Evolutionary conservation across 2,888 invertebrate species (phyloP).

Genomic region (Eustalomyia histrio): DNA sequence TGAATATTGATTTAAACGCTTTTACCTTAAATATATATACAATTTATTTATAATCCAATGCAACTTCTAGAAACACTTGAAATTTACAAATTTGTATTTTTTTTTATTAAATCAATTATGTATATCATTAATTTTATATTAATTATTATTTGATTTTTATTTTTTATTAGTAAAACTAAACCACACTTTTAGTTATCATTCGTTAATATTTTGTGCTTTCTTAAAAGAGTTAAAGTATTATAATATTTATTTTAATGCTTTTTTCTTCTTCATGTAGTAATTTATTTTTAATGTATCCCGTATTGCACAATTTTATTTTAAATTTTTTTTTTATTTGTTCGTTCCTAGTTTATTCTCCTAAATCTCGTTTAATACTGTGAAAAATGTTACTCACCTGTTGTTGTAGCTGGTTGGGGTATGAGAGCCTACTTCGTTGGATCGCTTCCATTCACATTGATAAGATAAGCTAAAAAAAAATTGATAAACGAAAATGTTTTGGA

Average conservation of each 20-base stretch:
- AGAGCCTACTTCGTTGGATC: slow-evolving; percentile 29
- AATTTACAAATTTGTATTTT: too few relatives aligned
- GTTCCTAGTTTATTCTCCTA: slow-evolving; percentile 45
- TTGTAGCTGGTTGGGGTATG: slow-evolving; percentile 17
- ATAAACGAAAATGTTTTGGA: slow-evolving; percentile 56
- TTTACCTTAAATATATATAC: slow-evolving; percentile 23
- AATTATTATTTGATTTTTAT: too few relatives aligned
- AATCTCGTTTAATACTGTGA: slow-evolving; percentile 62
- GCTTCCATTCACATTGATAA: slow-evolving; percentile 56
- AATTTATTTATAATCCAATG: slow-evolving; percentile 7
- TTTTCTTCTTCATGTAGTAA: background rate
- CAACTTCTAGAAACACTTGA: background rate
- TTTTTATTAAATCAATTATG: too few relatives aligned
- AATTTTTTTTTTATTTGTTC: background rate
- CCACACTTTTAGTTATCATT: too few relatives aligned
- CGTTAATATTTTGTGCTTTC: too few relatives aligned
- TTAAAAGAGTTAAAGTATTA: too few relatives aligned
- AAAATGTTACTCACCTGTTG: slow-evolving; percentile 60
- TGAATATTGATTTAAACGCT: too few relatives aligned
- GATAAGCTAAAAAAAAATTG: slow-evolving; percentile 56
- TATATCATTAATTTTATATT: too few relatives aligned
- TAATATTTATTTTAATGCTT: too few relatives aligned
- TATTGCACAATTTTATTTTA: background rate
- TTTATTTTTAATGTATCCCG: background rate
- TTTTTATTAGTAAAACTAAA: too few relatives aligned